These are phyloP conservation scores for Pheosia tremula DNA, from an alignment of 2,888 invertebrate genomes.

Conservation along the genomic window DNA sequence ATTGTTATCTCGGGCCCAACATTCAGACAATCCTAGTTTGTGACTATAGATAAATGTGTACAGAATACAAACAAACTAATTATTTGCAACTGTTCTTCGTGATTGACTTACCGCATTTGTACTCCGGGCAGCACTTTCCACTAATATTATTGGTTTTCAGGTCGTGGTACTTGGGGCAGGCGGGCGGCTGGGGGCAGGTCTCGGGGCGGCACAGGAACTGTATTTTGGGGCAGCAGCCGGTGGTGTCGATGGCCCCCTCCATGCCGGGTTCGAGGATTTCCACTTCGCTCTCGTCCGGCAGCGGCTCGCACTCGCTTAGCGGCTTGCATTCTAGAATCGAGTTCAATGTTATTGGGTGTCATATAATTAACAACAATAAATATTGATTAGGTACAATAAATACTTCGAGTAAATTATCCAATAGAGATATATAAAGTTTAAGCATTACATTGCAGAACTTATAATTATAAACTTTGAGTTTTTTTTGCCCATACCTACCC, in stretches of 20 bases:
- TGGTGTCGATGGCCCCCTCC: constrained; percentile 67
- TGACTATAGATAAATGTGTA: no score
- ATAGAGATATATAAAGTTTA: no score
- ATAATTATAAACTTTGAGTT: no score
- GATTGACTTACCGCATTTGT: constrained; percentile 84
- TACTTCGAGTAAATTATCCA: no score
- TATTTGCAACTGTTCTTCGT: no score
- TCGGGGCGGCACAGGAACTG: constrained; percentile 85
- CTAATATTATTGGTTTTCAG: constrained; percentile 54
- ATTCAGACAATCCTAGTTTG: no score
- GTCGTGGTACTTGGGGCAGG: constrained; percentile 85
- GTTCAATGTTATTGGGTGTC: neutral
- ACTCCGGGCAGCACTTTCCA: constrained; percentile 87
- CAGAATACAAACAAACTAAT: no score
- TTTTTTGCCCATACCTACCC: no score
- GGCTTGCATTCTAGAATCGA: constrained; percentile 88
- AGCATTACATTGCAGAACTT: no score
- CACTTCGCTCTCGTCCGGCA: constrained; percentile 68
- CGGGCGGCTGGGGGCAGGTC: constrained; percentile 85
- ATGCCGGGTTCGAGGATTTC: constrained; percentile 86
- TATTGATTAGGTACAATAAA: no score
- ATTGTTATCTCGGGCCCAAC: no score
- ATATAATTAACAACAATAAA: no score
- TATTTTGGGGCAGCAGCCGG: constrained; percentile 89
- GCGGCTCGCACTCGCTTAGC: constrained; percentile 86